Base-by-base conservation (phyloP, 1,140 invertebrate genomes). In the Cherax destructor region DNA sequence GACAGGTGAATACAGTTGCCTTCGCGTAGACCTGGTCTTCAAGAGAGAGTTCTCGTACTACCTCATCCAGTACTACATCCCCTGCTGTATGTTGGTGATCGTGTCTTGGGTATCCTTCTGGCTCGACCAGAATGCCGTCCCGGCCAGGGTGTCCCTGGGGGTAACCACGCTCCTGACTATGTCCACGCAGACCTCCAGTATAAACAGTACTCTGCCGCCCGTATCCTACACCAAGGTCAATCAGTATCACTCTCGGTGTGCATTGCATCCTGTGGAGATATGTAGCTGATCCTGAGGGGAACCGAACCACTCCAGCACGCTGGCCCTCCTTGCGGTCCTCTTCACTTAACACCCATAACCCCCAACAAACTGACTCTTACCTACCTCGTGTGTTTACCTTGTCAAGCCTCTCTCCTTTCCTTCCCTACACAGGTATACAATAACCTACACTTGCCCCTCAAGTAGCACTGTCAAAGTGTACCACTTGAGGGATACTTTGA, bases 31-130 rank as follows among this genome's bases (percentile, higher is more conserved):
- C 95, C 95, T 99, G 93, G 96, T 98, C 93, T 98, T 99, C 96
- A 99, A 99, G 95, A 96, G 98, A 94, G 98, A 99, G 95, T 99
- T 99, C 97, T 98, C 97, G 95, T 99, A 99, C 96, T 99, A 99
- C 96, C 96, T 99, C 93, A 99, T 99, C 94, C 98, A 99, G 92
- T 98, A 99, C 95, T 99, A 99, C 96, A 98, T 99, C 93, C 98
- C 98, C 61, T 99, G 98, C 96, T 99, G 98, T 95, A 99, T 96
- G 95, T 92, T 95, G 86, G 95, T 96, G 91, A 99, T 99, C 94
- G 98, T 99, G 89, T 98, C 98, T 65, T 99, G 98, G 98, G 98
- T 96, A 18, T 94, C 94, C 77, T 96, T 99, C 95, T 99, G 98
- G 98, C 95, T 99, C 93, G 98, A 99, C 96, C 98, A 99, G 96